phyloP scores from a whole-genome alignment of 1,140 invertebrate species.

The Drosophila leontia region DNA sequence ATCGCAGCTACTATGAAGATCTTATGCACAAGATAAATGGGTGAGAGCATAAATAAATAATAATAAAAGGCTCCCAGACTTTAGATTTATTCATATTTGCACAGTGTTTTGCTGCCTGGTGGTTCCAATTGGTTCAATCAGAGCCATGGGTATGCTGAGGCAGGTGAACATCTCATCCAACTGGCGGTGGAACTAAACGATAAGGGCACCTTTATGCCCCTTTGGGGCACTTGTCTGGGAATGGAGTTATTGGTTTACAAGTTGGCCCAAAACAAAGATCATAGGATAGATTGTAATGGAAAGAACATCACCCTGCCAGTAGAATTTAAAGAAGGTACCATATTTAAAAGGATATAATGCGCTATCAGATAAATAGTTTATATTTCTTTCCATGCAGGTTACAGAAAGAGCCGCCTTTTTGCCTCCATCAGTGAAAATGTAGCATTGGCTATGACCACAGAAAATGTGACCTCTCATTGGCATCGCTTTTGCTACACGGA shows the following conservation, averaged over 20 bases:
- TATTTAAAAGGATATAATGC: conserved; percentile 1
- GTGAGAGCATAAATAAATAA: too few species aligned
- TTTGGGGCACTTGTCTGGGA: conserved; percentile 95
- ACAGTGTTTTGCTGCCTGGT: conserved; percentile 91
- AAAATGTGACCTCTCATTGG: conserved; percentile 91
- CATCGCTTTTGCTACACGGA: conserved; percentile 91
- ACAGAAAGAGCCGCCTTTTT: conserved; percentile 87
- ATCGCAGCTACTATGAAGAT: too few species aligned
- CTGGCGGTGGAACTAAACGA: conserved; percentile 89
- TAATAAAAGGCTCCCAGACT: not conserved
- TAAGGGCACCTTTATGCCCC: conserved; percentile 91
- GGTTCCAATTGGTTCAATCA: conserved; percentile 89
- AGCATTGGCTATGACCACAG: conserved; percentile 86
- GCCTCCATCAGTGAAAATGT: conserved; percentile 86
- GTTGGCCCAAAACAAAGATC: conserved; percentile 87
- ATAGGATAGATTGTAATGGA: conserved; percentile 88
- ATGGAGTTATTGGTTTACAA: conserved; percentile 92
- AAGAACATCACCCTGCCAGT: conserved; percentile 88
- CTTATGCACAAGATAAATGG: too few species aligned
- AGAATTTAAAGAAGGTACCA: conserved; percentile 88
- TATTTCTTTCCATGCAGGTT: conserved; percentile 83
- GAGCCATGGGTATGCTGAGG: conserved; percentile 89
- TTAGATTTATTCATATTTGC: conserved; percentile 5
- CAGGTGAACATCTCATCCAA: conserved; percentile 89
- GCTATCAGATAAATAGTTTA: not conserved